Percentiles rank a stretch among this genome's conserved stretches.
Conservation (phyloP, 2,888 invertebrate genomes). For the Amiota minor region DNA sequence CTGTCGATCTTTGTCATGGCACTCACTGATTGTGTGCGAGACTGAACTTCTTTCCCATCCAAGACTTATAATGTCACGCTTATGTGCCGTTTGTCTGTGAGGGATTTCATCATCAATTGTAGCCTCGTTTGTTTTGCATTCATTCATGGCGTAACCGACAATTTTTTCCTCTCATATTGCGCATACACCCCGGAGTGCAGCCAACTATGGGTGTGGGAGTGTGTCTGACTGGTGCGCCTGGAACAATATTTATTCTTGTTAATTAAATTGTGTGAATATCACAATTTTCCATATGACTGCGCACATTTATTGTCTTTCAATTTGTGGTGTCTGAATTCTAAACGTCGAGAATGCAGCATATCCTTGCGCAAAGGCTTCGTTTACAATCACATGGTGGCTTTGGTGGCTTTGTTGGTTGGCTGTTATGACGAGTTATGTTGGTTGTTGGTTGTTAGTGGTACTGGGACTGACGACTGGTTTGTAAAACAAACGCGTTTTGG, state of each 20-base stretch:
- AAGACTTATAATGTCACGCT: neutral
- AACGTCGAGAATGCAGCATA: neutral
- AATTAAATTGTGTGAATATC: conserved; percentile 74
- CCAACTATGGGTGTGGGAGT: conserved; percentile 30
- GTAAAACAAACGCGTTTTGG: conserved; percentile 39
- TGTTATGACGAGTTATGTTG: conserved; percentile 18
- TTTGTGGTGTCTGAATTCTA: conserved; percentile 57
- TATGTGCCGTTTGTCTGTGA: conserved; percentile 35
- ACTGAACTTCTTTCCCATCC: neutral
- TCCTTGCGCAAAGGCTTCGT: too few species aligned
- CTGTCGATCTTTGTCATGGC: neutral
- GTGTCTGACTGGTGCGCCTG: conserved; percentile 53
- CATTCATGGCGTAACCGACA: conserved; percentile 44
- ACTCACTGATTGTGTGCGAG: conserved; percentile 1
- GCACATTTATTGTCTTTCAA: conserved; percentile 70
- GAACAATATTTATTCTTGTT: conserved; percentile 73
- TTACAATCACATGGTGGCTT: neutral
- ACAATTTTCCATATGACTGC: conserved; percentile 71
- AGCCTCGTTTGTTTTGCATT: conserved; percentile 55
- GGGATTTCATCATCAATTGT: conserved; percentile 51
- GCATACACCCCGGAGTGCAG: conserved; percentile 56
- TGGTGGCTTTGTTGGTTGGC: conserved; percentile 2
- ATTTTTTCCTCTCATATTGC: conserved; percentile 39
- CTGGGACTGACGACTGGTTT: conserved; percentile 37
- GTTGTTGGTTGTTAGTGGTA: conserved; percentile 24